Base-by-base conservation (phyloP, 2,888 invertebrate genomes). In the Trissolcus brochymenae region DNA sequence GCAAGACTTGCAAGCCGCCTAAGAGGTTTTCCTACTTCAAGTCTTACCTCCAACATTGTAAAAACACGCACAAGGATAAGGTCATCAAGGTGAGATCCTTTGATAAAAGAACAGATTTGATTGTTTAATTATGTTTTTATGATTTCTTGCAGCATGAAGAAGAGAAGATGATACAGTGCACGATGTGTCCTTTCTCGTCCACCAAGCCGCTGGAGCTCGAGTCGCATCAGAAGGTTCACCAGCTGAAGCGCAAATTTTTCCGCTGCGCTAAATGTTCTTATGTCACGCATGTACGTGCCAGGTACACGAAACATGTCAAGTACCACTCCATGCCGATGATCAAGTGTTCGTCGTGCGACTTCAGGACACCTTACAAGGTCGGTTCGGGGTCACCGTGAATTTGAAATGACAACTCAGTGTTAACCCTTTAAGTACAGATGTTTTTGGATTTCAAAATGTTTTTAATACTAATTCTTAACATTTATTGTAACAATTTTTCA, bases 241-340 rank as follows among this genome's bases (percentile, higher is more conserved):
- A 96, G 90, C 92, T 94, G 82, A 95, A 95, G 91, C 93, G 91
- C 91, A 92, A 92, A 82, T 92, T 95, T 89, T 96, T 95, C 90
- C 93, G 95, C n/a, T 98, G 98, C 89, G 92, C 93, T 81, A 95
- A 96, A 90, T 98, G 98, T 90, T 94, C 94, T 83, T 98, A 97
- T 89, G 95, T 95, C 80, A 98, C 97, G 1, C 95, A 96, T 89
- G 95, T 97, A 85, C 94, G 95, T 86, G 95, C 96, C 61, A 92
- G 96, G 72, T 97, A 94, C 87, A 96, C 96, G 73, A 97, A 97
- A 88, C 97, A 97, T 88, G 95, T 97, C 60, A 96, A 96, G 86
- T 96, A 96, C 89, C 97, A 97, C 89, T 95, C 96, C 72, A 96
- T 96, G 95, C 97, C 95, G 83, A 96, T 96, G 95, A 96, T 96